phyloP scores from a whole-genome alignment of 2,888 invertebrate genomes.

The Drosophila phalerata region DNA sequence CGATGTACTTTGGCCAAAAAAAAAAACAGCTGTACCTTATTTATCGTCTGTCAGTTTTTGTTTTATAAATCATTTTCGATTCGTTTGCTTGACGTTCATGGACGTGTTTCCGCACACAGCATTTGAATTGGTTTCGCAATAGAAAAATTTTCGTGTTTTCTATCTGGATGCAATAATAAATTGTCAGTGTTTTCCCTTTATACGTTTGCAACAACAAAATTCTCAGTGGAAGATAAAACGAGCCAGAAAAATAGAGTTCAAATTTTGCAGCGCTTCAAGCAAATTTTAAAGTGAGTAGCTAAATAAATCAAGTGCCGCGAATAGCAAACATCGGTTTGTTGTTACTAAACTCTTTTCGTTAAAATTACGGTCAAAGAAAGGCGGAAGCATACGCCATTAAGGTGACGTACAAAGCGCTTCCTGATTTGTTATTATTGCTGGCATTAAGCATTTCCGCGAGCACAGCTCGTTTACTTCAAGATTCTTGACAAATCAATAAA shows the following conservation, averaged over 20 bases:
- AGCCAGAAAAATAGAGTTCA: conserved; percentile 33
- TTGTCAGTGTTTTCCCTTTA: conserved; percentile 58
- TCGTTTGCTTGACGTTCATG: conserved; percentile 74
- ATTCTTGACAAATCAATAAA: conserved; percentile 75
- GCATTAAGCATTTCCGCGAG: conserved; percentile 53
- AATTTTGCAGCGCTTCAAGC: conserved; percentile 43
- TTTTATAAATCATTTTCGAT: conserved; percentile 73
- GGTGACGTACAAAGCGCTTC: conserved; percentile 44
- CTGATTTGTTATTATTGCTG: conserved; percentile 51
- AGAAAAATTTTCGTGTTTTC: conserved; percentile 73
- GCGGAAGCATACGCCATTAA: conserved; percentile 54
- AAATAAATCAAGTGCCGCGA: conserved; percentile 14
- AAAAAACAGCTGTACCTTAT: conserved; percentile 50
- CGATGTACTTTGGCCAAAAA: conserved; percentile 7
- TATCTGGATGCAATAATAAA: conserved; percentile 68
- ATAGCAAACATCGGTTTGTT: conserved; percentile 18
- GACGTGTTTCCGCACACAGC: conserved; percentile 66
- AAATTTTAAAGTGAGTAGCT: conserved; percentile 53
- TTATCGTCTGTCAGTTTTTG: conserved; percentile 53
- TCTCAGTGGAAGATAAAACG: conserved; percentile 67
- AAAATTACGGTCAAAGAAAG: conserved; percentile 49
- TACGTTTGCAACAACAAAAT: conserved; percentile 63
- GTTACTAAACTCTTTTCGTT: conserved; percentile 11
- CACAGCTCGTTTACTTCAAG: conserved; percentile 21
- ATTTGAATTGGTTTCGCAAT: conserved; percentile 74